Evolutionary conservation across 2,113 vertebrate genomes (phyloP).

Genomic region (Brachirus orientalis): DNA sequence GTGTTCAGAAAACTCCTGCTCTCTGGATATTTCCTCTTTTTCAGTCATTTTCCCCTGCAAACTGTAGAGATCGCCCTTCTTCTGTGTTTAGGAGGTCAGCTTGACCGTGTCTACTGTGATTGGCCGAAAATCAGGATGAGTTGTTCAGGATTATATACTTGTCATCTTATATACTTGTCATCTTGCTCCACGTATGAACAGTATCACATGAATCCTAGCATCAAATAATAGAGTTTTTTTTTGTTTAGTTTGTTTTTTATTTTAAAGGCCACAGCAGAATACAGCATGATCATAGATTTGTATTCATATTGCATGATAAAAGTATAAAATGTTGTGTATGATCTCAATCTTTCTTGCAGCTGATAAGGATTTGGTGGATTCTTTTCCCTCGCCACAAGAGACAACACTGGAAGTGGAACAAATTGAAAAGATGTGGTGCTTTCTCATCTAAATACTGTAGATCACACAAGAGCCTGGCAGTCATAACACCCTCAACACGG

Average conservation of each 20-base stretch:
- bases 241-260: no score
- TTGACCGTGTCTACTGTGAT: no score
- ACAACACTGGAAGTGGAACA: not conserved
- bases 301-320: not conserved
- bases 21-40: no score
- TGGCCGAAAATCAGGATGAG: no score
- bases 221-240: constrained; percentile 52
- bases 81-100: no score
- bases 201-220: constrained; percentile 49
- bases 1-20: no score
- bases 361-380: not conserved
- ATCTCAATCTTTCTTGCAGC: constrained; percentile 33
- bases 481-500: not conserved
- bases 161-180: constrained; percentile 41
- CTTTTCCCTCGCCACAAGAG: not conserved
- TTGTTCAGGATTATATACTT: constrained; percentile 57
- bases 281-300: not conserved
- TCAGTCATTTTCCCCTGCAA: no score
- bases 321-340: not conserved
- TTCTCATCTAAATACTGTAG: not conserved
- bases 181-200: constrained; percentile 60
- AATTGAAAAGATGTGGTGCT: constrained; percentile 8
- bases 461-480: not conserved
- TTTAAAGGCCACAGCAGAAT: constrained; percentile 7
- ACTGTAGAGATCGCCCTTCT: no score